These are phyloP conservation scores for Epinotia demarniana DNA, from an alignment of 2,888 invertebrate species.

Conservation along the genomic window DNA sequence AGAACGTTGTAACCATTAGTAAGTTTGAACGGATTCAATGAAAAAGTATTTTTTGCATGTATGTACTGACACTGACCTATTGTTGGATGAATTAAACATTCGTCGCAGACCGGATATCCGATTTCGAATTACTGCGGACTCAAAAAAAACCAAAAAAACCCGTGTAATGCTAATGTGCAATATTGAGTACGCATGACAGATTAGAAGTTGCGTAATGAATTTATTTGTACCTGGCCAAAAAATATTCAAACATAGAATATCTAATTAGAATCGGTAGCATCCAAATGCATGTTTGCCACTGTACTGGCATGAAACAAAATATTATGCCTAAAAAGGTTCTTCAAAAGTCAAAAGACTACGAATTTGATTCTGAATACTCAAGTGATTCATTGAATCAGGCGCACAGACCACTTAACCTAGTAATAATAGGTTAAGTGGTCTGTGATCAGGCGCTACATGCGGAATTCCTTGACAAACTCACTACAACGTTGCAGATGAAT, in stretches of 20 bases:
- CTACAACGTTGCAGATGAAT: too few species aligned
- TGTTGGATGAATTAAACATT: slow-evolving; percentile 34
- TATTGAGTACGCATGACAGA: slow-evolving; percentile 6
- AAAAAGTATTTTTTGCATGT: slow-evolving; percentile 27
- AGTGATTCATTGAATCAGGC: too few species aligned
- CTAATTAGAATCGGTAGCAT: too few species aligned
- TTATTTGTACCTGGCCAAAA: neutral
- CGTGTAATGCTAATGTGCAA: slow-evolving; percentile 3
- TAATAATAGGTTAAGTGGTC: too few species aligned
- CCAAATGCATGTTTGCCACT: too few species aligned
- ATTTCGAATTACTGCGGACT: slow-evolving; percentile 26
- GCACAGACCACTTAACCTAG: too few species aligned
- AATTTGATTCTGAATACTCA: too few species aligned
- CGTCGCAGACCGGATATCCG: slow-evolving; percentile 30
- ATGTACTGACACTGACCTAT: slow-evolving; percentile 37
- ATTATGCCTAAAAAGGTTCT: too few species aligned
- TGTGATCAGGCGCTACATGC: too few species aligned
- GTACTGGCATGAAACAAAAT: too few species aligned
- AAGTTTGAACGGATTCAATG: slow-evolving; percentile 25
- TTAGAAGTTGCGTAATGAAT: neutral
- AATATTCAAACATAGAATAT: neutral
- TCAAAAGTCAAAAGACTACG: too few species aligned
- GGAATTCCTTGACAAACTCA: too few species aligned
- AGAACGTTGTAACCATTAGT: slow-evolving; percentile 33
- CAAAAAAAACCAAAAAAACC: slow-evolving; percentile 6